Evolutionary conservation across 2,888 invertebrate species (phyloP), one percentile per base, ranked within the genome.

Genomic region (Conistra vaccinii): DNA sequence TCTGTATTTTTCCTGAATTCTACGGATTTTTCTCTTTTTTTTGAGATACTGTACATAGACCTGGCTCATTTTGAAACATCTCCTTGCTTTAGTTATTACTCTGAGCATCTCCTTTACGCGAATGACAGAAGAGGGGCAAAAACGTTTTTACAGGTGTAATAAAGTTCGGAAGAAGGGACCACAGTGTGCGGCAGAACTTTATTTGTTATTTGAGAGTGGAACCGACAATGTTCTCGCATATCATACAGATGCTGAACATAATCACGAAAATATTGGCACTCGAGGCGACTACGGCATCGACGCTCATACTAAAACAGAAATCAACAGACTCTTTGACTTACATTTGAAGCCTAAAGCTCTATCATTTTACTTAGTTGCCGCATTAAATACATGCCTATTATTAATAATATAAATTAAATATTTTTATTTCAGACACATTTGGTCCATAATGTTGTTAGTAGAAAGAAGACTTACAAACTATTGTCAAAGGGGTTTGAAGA

Each of bases 101-200:
- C n/a, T n/a, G n/a, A n/a, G n/a, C n/a, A n/a, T n/a, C n/a, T n/a
- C n/a, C n/a, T 69, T 69, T 65, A 73, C 78, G 42, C 73, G 69
- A 55, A 69, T 66, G 61, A 70, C 70, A 65, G 69, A 65, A 73
- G 78, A 70, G 35, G 78, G 73, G 26, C 60, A 69, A 73, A 78
- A 78, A 62, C 66, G 51, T 9, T 69, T 73, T 72, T 78, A 78
- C 57, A 65, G 78, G 29, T 78, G 73, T 61, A 74, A 78, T 26
- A 78, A 78, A 78, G 70, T 78, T 42, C 69, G 66, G 26, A 66
- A 67, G 61, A 69, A 66, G 62, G 73, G 78, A 60, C 66, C 66
- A 61, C 71, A 76, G 67, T 76, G 76, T 42, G 71, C 66, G 51
- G 70, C 71, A 23, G 67, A 71, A 53, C 67, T 76, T 66, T 71